Conservation (phyloP, 2,797 vertebrate species). For the Melanogrammus aeglefinus region DNA sequence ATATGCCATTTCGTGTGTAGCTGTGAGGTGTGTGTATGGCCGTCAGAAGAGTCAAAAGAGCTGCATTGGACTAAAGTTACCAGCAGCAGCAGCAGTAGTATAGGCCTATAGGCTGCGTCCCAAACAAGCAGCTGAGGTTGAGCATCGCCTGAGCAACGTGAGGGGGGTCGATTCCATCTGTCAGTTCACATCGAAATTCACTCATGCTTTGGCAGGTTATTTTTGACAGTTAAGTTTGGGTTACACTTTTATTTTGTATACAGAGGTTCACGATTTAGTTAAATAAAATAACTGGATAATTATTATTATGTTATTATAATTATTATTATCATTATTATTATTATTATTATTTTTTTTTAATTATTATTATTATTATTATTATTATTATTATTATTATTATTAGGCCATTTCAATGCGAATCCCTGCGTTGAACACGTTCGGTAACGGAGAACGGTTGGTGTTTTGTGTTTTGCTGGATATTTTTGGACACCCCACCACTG, state of each 20-base stretch:
- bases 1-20: conserved; percentile 43
- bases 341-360: conserved; percentile 44
- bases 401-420: conserved; percentile 31
- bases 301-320: conserved; percentile 32
- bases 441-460: too few species aligned
- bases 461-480: not conserved
- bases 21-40: conserved; percentile 46
- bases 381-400: conserved; percentile 47
- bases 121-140: conserved; percentile 63
- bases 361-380: conserved; percentile 43
- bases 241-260: not conserved
- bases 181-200: conserved; percentile 41
- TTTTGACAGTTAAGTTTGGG: not conserved
- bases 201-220: conserved; percentile 24
- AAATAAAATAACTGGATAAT: conserved; percentile 1
- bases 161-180: conserved; percentile 52
- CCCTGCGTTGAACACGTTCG: conserved; percentile 4
- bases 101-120: conserved; percentile 38
- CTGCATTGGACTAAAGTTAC: conserved; percentile 63
- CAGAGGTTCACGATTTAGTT: conserved; percentile 43
- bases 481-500: conserved; percentile 30
- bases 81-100: conserved; percentile 48
- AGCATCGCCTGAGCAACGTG: conserved; percentile 45
- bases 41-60: conserved; percentile 50
- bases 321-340: conserved; percentile 43